Conservation (phyloP, 2,797 vertebrate species). For the Carcharodon carcharias region DNA sequence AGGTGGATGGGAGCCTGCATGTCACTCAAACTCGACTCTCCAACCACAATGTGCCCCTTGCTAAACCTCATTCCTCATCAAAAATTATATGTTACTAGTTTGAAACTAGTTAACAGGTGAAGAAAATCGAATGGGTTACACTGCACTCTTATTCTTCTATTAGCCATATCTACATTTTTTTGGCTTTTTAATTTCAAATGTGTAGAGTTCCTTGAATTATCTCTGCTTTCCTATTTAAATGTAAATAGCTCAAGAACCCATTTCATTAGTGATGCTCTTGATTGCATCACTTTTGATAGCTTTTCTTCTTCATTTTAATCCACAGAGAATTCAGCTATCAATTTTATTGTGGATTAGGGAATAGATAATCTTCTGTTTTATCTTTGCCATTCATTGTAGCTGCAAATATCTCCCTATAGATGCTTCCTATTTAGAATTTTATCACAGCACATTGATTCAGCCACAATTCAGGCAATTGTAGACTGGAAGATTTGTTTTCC, state of each 20-base stretch:
- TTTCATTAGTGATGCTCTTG: slow-evolving; percentile 20
- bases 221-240: slow-evolving; percentile 14
- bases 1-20: neutral
- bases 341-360: slow-evolving; percentile 6
- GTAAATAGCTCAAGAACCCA: slow-evolving; percentile 6
- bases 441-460: neutral
- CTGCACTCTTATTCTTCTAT: neutral
- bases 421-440: slow-evolving; percentile 3
- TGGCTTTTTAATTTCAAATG: neutral
- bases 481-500: no score
- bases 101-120: neutral
- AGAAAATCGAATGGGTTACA: neutral
- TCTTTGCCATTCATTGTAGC: neutral
- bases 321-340: neutral
- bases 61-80: neutral
- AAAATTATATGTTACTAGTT: neutral
- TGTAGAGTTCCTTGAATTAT: neutral
- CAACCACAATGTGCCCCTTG: neutral
- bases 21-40: neutral
- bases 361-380: slow-evolving; percentile 9
- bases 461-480: neutral
- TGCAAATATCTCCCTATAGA: neutral
- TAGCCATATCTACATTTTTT: neutral
- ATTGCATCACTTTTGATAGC: slow-evolving; percentile 15
- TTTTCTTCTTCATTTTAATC: slow-evolving; percentile 35